A percentile compares a stretch with the other conserved stretches of the same genome.
These are phyloP conservation scores for Luehdorfia chinensis DNA, from an alignment of 1,140 invertebrate genomes.

Conservation along the genomic window DNA sequence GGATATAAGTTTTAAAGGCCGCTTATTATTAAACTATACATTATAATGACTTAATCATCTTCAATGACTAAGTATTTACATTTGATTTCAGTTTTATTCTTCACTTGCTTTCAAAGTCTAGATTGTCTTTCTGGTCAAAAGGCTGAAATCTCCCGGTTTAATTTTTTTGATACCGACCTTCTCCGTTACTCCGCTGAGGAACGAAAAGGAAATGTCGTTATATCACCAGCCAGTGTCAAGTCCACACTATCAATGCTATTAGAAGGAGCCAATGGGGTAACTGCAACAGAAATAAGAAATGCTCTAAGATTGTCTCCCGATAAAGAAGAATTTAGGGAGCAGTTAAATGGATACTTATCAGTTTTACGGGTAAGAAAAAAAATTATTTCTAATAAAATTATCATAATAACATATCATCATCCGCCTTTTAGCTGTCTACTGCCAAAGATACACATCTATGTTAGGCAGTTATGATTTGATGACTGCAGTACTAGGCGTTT, in stretches of 20 bases:
- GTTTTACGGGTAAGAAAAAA: conserved; percentile 77
- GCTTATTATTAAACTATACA: background rate
- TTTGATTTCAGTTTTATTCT: conserved; percentile 30
- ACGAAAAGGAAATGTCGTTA: conserved; percentile 79
- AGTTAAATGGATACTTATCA: conserved; percentile 67
- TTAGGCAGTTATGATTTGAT: too few relatives aligned
- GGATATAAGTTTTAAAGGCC: background rate
- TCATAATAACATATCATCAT: too few relatives aligned
- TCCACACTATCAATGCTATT: conserved; percentile 80
- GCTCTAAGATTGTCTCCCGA: conserved; percentile 78
- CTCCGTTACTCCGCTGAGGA: conserved; percentile 54
- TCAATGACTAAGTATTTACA: too few relatives aligned
- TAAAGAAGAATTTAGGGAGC: conserved; percentile 57
- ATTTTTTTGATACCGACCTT: conserved; percentile 79
- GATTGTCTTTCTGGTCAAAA: conserved; percentile 23
- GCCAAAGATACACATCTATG: too few relatives aligned
- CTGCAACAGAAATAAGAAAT: conserved; percentile 78
- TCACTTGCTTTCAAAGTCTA: conserved; percentile 26
- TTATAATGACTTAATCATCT: background rate
- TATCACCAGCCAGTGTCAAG: conserved; percentile 84
- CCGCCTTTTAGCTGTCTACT: too few relatives aligned
- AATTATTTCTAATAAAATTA: too few relatives aligned
- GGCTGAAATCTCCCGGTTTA: conserved; percentile 59
- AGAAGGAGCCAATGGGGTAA: conserved; percentile 79
- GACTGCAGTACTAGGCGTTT: too few relatives aligned